A percentile compares a stretch with the other conserved stretches of the same genome.
Conservation (phyloP, 2,113 vertebrate species). For the Amphilophus citrinellus region DNA sequence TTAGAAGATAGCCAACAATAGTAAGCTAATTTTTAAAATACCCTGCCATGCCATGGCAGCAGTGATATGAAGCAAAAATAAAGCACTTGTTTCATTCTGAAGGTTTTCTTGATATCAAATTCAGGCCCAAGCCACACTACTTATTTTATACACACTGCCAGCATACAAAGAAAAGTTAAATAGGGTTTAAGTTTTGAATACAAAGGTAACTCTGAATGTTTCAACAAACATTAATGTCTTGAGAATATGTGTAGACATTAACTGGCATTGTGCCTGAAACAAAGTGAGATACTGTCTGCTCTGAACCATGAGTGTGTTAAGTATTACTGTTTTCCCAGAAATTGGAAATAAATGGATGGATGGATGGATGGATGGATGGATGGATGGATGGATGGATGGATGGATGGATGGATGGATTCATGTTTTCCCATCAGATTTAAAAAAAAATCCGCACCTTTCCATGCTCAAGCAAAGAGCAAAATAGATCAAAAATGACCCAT, state of each 20-base stretch:
- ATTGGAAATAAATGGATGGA: too few species aligned
- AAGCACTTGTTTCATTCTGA: neutral
- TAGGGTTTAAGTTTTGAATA: neutral
- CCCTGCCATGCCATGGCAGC: neutral
- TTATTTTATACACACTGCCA: neutral
- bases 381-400: too few species aligned
- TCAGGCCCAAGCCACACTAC: neutral
- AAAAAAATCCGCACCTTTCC: neutral
- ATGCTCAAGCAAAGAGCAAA: neutral
- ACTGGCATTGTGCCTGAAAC: neutral
- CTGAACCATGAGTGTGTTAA: neutral
- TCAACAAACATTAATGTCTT: neutral
- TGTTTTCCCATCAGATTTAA: neutral
- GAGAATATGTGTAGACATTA: neutral
- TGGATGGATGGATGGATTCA: too few species aligned
- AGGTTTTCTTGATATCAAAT: neutral
- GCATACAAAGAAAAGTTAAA: neutral
- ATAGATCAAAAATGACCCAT: neutral
- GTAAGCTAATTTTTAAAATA: neutral
- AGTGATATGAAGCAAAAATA: neutral
- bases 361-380: too few species aligned
- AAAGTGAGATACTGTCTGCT: neutral
- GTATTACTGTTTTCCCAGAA: too few species aligned
- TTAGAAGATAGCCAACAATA: slow-evolving; percentile 9
- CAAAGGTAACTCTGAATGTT: neutral